phyloP scores from a whole-genome alignment of 1,140 invertebrate species.

The Ectropis grisescens region DNA sequence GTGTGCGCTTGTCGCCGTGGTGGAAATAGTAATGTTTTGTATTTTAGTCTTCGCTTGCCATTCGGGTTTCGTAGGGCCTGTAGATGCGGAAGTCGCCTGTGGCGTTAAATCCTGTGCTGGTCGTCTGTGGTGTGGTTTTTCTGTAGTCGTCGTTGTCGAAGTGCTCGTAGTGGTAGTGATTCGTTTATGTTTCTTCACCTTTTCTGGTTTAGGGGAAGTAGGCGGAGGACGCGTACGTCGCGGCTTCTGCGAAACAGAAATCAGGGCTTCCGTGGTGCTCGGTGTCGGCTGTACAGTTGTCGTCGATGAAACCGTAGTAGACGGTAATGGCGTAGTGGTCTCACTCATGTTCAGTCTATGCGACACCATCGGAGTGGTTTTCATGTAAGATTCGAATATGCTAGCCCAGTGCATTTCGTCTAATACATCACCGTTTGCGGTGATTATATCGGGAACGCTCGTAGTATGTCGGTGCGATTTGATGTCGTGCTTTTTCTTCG shows the following conservation, averaged over 20 bases:
- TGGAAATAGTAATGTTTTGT: slow-evolving; percentile 6
- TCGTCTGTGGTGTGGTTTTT: slow-evolving; percentile 18
- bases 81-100: slow-evolving; percentile 36
- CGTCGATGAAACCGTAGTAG: slow-evolving; percentile 17
- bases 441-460: slow-evolving; percentile 45
- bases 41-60: slow-evolving; percentile 9
- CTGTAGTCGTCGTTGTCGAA: slow-evolving; percentile 22
- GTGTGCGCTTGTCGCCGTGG: slow-evolving; percentile 4
- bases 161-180: slow-evolving; percentile 32
- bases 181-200: slow-evolving; percentile 55
- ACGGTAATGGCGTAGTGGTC: slow-evolving; percentile 8
- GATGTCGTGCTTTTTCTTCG: slow-evolving; percentile 37
- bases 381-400: slow-evolving; percentile 44
- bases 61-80: slow-evolving; percentile 18
- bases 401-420: slow-evolving; percentile 39
- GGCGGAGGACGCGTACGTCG: slow-evolving; percentile 58
- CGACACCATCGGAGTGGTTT: slow-evolving; percentile 41
- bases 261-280: slow-evolving; percentile 25
- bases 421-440: slow-evolving; percentile 25
- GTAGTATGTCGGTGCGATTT: slow-evolving; percentile 31
- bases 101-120: slow-evolving; percentile 28
- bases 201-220: slow-evolving; percentile 44
- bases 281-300: slow-evolving; percentile 22
- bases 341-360: slow-evolving; percentile 15
- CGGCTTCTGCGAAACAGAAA: too few species aligned